Evolutionary conservation across 2,797 vertebrate genomes (phyloP).

Genomic region (Sciurus vulgaris): DNA sequence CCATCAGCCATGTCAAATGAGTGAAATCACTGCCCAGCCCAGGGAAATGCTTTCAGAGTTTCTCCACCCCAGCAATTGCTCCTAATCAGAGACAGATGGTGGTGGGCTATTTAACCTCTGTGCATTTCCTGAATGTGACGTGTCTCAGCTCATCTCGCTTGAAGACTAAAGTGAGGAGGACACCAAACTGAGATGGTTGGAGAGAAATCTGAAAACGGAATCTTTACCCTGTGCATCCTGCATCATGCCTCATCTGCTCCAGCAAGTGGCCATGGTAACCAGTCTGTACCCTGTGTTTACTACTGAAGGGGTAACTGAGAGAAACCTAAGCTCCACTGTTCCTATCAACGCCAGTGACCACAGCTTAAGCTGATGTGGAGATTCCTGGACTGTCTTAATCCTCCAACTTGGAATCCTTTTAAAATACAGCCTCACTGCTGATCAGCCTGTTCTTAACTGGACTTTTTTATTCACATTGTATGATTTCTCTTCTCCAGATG

Average conservation of each 20-base stretch:
- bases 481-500: conserved; percentile 80
- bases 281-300: not conserved
- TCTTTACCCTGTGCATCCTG: not conserved
- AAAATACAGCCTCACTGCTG: conserved; percentile 62
- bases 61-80: conserved; percentile 25
- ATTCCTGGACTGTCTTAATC: conserved; percentile 76
- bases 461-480: conserved; percentile 61
- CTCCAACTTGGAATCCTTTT: conserved; percentile 80
- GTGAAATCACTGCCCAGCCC: not conserved
- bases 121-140: not conserved
- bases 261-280: not conserved
- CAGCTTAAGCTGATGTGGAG: conserved; percentile 32
- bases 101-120: conserved; percentile 35
- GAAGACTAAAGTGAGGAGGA: conserved; percentile 14
- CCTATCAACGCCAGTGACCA: not conserved
- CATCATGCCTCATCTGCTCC: not conserved
- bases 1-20: conserved; percentile 3
- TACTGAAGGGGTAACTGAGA: not conserved
- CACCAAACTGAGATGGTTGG: not conserved
- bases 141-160: conserved; percentile 41
- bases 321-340: conserved; percentile 71
- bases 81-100: conserved; percentile 11
- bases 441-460: conserved; percentile 54
- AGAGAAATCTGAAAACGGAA: conserved; percentile 1
- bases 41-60: conserved; percentile 58